Conservation (phyloP, 2,888 invertebrate species). For the Lymantria dispar region DNA sequence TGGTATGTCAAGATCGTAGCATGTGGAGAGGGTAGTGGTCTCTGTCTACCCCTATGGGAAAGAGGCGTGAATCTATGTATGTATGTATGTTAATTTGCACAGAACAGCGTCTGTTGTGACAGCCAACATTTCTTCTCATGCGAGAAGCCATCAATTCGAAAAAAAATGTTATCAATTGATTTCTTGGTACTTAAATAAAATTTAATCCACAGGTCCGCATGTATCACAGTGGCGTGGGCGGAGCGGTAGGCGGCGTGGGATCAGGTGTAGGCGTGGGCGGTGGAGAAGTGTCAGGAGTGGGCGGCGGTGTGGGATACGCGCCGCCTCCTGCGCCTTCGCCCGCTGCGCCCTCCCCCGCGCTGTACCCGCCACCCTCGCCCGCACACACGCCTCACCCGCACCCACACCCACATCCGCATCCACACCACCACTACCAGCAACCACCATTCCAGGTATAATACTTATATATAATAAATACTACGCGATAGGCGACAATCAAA, state of each 20-base stretch:
- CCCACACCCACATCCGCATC: slow-evolving; percentile 49
- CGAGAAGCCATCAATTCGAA: no score
- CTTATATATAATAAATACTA: no score
- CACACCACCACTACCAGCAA: slow-evolving; percentile 69
- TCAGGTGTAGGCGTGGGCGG: slow-evolving; percentile 49
- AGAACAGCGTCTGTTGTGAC: no score
- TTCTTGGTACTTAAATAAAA: no score
- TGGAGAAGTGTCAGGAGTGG: slow-evolving; percentile 36
- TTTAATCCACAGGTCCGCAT: slow-evolving; percentile 82
- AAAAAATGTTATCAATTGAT: no score
- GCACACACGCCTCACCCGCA: slow-evolving; percentile 75
- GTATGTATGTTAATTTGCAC: no score
- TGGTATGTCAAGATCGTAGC: no score
- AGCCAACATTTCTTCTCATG: no score
- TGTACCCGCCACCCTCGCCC: slow-evolving; percentile 76
- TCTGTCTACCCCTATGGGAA: no score
- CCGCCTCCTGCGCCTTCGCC: slow-evolving; percentile 66
- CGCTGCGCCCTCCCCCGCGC: slow-evolving; percentile 72
- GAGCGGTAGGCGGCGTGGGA: slow-evolving; percentile 39
- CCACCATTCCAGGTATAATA: slow-evolving; percentile 67
- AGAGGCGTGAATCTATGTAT: no score
- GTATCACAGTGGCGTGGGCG: slow-evolving; percentile 75
- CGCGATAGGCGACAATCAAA: no score
- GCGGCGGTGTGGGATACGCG: slow-evolving; percentile 53
- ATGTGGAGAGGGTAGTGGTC: no score